Percentiles rank a stretch among this genome's conserved stretches.
These are phyloP conservation scores for Pteronura brasiliensis DNA, from an alignment of 2,113 vertebrate genomes.

Conservation along the genomic window DNA sequence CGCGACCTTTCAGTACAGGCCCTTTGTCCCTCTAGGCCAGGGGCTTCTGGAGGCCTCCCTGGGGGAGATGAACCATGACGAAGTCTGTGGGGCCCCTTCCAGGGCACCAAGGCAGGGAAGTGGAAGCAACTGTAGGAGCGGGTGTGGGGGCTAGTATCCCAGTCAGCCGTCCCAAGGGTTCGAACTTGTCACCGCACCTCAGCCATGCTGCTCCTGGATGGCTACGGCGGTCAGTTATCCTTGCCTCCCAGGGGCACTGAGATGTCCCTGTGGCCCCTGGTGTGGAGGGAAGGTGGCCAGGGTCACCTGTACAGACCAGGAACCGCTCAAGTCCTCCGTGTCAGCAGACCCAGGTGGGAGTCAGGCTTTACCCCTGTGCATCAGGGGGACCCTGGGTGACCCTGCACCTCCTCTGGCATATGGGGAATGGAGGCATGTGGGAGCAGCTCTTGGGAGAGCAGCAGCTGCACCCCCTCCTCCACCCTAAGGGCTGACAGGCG, in stretches of 20 bases:
- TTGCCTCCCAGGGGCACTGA: no score
- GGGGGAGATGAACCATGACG: background rate
- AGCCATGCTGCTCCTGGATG: background rate
- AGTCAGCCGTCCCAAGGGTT: accelerated
- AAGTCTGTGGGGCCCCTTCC: no score
- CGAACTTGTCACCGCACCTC: background rate
- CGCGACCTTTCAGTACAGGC: background rate
- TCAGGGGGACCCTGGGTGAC: background rate
- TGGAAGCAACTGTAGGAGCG: background rate
- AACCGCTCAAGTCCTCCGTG: no score
- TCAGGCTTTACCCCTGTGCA: background rate
- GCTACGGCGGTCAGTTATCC: background rate
- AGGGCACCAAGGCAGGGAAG: background rate
- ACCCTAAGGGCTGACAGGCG: background rate
- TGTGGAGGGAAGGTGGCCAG: background rate
- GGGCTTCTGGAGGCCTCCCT: background rate
- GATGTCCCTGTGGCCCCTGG: background rate
- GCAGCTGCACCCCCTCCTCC: no score
- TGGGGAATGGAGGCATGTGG: background rate
- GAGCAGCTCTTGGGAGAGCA: background rate
- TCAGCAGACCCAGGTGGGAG: background rate
- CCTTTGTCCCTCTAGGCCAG: background rate
- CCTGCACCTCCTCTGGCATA: background rate
- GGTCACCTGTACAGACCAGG: background rate
- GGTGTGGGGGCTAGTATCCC: background rate